phyloP scores from a whole-genome alignment of 2,888 invertebrate species.

The Melieria picta region DNA sequence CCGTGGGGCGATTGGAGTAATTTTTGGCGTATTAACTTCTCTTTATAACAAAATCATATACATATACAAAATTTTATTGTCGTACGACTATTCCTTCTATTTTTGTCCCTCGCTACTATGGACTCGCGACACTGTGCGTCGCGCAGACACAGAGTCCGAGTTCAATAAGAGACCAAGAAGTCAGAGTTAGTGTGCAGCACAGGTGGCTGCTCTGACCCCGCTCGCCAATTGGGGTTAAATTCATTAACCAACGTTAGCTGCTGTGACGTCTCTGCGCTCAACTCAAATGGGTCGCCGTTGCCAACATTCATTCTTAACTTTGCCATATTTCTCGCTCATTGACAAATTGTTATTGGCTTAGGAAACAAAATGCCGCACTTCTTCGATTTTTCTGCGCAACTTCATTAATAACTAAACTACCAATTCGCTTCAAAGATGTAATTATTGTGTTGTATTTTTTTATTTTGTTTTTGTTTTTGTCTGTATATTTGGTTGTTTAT shows the following conservation, averaged over 20 bases:
- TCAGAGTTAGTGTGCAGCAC: neutral
- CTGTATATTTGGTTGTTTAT: neutral
- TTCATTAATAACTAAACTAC: constrained; percentile 10
- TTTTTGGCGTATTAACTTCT: no score
- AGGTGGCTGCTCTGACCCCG: neutral
- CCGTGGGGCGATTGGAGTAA: no score
- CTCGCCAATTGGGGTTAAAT: constrained; percentile 1
- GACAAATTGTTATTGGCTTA: constrained; percentile 22
- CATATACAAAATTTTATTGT: no score
- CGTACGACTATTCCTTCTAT: no score
- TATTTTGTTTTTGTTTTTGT: neutral
- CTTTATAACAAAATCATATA: no score
- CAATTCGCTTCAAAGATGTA: neutral
- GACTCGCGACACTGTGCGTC: no score
- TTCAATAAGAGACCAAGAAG: no score
- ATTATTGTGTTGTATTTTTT: neutral
- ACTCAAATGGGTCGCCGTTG: neutral
- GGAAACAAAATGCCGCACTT: constrained; percentile 9
- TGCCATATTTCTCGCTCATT: constrained; percentile 8
- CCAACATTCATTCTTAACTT: neutral
- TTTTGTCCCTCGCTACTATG: no score
- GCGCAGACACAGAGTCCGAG: neutral
- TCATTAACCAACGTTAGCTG: constrained; percentile 9
- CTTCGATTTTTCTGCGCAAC: neutral
- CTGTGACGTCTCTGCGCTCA: neutral